Percentiles rank a stretch among this genome's conserved stretches.
phyloP scores from a whole-genome alignment of 2,113 vertebrate genomes.

The Rallus limicola region DNA sequence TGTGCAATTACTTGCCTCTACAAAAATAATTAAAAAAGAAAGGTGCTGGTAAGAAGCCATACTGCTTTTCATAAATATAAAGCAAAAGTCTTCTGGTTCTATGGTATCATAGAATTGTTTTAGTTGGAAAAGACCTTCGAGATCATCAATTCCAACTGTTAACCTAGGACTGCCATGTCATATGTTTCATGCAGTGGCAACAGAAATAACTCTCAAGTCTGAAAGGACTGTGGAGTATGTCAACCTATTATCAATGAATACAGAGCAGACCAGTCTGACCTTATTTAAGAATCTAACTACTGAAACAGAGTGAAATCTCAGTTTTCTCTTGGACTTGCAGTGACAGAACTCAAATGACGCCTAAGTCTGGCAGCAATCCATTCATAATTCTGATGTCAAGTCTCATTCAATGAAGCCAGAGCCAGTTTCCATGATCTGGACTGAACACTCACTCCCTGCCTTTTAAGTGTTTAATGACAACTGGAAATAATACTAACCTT shows the following conservation, averaged over 20 bases:
- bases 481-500: not conserved
- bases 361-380: not conserved
- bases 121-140: too few relatives aligned
- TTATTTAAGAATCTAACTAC: not conserved
- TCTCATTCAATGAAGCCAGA: not conserved
- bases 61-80: not conserved
- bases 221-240: not conserved
- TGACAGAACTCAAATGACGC: not conserved
- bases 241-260: not conserved
- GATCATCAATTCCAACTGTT: too few relatives aligned
- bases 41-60: not conserved
- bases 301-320: not conserved
- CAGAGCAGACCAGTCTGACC: not conserved
- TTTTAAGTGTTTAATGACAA: not conserved
- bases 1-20: not conserved
- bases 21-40: too few relatives aligned
- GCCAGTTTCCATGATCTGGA: not conserved
- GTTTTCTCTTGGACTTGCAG: not conserved
- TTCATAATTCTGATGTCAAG: not conserved
- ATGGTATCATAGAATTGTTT: not conserved
- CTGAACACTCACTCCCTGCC: fast-evolving
- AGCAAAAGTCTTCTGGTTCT: not conserved
- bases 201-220: not conserved
- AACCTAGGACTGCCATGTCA: too few relatives aligned
- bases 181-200: not conserved